A percentile compares a stretch with the other conserved stretches of the same genome.
phyloP scores from a whole-genome alignment of 2,888 invertebrate species.

The Apotomis turbidana region DNA sequence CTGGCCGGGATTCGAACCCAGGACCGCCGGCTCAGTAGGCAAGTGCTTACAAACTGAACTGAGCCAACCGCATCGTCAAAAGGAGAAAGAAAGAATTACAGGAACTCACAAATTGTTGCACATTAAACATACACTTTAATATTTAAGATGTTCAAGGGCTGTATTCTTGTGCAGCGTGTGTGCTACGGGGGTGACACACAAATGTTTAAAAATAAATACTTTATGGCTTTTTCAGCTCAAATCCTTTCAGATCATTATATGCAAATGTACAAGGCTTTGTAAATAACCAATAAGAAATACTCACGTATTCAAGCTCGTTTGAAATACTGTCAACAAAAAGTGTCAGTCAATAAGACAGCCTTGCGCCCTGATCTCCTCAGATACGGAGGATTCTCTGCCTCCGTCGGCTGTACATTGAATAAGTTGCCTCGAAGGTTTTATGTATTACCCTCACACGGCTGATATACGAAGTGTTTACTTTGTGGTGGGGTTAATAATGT shows the following conservation, averaged over 20 bases:
- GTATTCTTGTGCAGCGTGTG: no score
- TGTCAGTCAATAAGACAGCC: slow-evolving; percentile 37
- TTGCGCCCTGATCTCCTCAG: slow-evolving; percentile 8
- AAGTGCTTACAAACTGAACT: no score
- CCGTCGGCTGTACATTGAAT: slow-evolving; percentile 14
- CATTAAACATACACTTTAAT: no score
- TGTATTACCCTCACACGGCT: background rate
- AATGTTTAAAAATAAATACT: background rate
- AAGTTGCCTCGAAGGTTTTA: slow-evolving; percentile 1
- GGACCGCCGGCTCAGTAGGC: no score
- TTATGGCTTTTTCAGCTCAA: background rate
- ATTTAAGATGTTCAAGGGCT: no score
- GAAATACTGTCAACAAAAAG: slow-evolving; percentile 29
- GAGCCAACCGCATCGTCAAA: no score
- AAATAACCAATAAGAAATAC: background rate
- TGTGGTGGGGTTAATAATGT: background rate
- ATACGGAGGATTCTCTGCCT: slow-evolving; percentile 1
- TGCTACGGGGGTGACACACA: no score
- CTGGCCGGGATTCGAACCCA: no score
- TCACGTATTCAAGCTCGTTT: slow-evolving; percentile 15
- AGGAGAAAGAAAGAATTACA: no score
- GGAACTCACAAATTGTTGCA: no score
- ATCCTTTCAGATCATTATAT: background rate
- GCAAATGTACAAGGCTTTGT: background rate
- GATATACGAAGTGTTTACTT: background rate